Conservation (phyloP, 2,888 invertebrate genomes). For the Nebria brevicollis region DNA sequence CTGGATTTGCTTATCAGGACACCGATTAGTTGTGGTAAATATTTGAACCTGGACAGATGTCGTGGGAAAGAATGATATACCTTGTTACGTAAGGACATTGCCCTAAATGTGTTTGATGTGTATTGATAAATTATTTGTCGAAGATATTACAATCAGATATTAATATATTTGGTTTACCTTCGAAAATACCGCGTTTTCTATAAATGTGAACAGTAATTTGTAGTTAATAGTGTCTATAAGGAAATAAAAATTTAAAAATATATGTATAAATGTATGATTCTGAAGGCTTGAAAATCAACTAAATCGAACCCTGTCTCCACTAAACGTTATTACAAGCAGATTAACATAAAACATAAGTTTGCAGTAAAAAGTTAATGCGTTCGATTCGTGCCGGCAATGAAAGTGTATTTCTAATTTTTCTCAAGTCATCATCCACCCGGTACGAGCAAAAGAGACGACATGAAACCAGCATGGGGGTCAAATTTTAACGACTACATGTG, state of each 20-base stretch:
- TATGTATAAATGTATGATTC: too few relatives aligned
- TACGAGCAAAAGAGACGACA: not conserved
- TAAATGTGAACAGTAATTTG: too few relatives aligned
- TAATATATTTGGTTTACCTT: too few relatives aligned
- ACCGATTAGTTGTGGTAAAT: not conserved
- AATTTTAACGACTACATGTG: not conserved
- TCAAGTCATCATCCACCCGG: not conserved
- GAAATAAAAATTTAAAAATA: too few relatives aligned
- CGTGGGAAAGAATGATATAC: conserved; percentile 18
- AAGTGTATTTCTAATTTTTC: not conserved
- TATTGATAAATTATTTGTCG: too few relatives aligned
- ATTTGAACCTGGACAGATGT: conserved; percentile 7
- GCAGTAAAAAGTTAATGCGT: not conserved
- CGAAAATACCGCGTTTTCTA: too few relatives aligned
- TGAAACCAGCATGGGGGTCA: not conserved
- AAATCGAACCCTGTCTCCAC: not conserved
- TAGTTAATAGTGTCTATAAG: too few relatives aligned
- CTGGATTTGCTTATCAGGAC: too few relatives aligned
- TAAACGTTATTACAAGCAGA: not conserved
- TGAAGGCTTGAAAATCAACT: not conserved
- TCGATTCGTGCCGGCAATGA: not conserved
- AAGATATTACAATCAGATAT: too few relatives aligned
- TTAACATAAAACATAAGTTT: not conserved
- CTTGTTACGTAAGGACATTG: conserved; percentile 8
- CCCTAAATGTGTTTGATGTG: conserved; percentile 2